Conservation (phyloP, 2,113 vertebrate species). For the Polypterus bichir region DNA sequence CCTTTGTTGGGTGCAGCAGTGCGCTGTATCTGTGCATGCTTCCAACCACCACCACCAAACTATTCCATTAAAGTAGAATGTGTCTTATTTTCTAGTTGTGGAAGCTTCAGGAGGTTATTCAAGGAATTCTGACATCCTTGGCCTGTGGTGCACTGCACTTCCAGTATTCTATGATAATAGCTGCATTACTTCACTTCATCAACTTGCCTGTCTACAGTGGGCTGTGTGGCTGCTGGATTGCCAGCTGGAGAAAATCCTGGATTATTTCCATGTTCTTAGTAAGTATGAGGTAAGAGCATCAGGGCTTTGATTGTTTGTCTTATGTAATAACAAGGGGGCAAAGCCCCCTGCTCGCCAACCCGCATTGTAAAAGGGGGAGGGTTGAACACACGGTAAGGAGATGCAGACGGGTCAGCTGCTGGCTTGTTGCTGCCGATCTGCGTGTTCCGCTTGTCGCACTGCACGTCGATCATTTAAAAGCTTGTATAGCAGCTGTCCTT, state of each 20-base stretch:
- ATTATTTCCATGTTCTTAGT: constrained; percentile 24
- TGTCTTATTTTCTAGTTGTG: constrained; percentile 24
- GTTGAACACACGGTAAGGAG: background rate
- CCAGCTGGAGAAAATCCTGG: constrained; percentile 29
- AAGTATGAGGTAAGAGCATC: constrained; percentile 4
- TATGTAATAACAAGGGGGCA: background rate
- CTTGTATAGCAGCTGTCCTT: too few relatives aligned
- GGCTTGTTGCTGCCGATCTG: background rate
- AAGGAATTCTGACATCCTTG: constrained; percentile 12
- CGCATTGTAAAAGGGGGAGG: background rate
- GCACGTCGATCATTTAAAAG: too few relatives aligned
- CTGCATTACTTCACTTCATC: constrained; percentile 17
- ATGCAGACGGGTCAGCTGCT: background rate
- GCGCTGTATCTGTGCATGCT: background rate
- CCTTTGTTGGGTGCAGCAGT: background rate
- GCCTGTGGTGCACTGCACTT: constrained; percentile 35
- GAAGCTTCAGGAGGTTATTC: constrained; percentile 19
- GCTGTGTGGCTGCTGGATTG: constrained; percentile 40
- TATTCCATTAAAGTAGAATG: too few relatives aligned
- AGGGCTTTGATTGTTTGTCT: background rate
- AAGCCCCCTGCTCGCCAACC: too few relatives aligned
- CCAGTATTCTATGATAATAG: constrained; percentile 19
- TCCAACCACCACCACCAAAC: too few relatives aligned
- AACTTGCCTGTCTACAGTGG: constrained; percentile 48
- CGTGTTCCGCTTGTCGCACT: too few relatives aligned